Percentiles rank a stretch among this genome's conserved stretches.
Evolutionary conservation across 2,113 vertebrate species (phyloP).

Genomic region (Malurus cyaneus): DNA sequence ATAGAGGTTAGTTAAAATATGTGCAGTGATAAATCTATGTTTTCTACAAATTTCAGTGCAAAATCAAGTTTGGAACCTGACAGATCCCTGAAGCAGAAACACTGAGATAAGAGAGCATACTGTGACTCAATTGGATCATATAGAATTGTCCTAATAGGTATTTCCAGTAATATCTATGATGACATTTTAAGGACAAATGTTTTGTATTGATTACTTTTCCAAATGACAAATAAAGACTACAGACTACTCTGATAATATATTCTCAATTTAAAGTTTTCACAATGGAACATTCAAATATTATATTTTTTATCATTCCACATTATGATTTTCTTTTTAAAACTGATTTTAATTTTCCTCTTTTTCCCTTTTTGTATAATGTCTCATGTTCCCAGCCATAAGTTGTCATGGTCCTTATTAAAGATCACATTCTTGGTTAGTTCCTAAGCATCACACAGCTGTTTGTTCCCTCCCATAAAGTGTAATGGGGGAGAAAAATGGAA

Average conservation of each 20-base stretch:
- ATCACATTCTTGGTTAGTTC: not conserved
- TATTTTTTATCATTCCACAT: not conserved
- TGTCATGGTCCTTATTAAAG: not conserved
- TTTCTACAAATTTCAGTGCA: not conserved
- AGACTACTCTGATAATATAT: not conserved
- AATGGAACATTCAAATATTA: not conserved
- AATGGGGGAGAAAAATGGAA: not conserved
- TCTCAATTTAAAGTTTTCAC: not conserved
- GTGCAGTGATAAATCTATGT: not conserved
- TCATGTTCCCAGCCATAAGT: not conserved
- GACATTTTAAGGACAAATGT: not conserved
- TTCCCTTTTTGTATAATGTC: not conserved
- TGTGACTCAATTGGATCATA: not conserved
- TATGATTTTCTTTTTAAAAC: not conserved
- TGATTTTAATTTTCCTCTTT: not conserved
- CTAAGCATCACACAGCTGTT: not conserved
- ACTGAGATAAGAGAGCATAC: not conserved
- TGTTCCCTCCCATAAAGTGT: not conserved
- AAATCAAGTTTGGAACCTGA: not conserved
- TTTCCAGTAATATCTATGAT: not conserved
- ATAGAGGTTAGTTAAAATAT: not conserved
- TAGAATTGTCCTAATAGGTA: not conserved
- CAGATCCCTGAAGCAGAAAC: not conserved
- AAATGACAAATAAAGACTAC: not conserved
- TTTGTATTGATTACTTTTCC: not conserved